A percentile compares a stretch with the other conserved stretches of the same genome.
Conservation (phyloP, 2,113 vertebrate species). For the Cairina moschata region DNA sequence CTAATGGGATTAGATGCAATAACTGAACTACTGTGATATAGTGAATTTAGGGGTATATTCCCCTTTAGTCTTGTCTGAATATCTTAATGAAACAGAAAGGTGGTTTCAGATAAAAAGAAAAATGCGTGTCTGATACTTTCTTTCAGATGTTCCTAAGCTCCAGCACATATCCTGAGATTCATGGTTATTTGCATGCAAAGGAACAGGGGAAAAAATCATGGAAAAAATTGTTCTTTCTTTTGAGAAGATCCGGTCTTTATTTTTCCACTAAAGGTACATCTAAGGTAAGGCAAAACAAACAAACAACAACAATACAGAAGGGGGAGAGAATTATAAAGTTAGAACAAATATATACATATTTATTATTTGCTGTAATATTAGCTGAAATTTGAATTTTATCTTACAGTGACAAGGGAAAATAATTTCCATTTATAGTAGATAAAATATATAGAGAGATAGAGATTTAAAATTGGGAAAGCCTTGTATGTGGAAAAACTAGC, state of each 20-base stretch:
- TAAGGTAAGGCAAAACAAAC: constrained; percentile 82
- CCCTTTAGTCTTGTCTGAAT: not conserved
- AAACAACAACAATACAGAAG: not conserved
- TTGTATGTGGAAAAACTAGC: not conserved
- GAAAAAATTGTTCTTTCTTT: constrained; percentile 94
- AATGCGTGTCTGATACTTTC: constrained; percentile 1
- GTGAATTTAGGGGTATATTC: not conserved
- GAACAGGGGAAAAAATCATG: constrained; percentile 94
- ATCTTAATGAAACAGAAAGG: not conserved
- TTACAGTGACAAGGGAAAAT: not conserved
- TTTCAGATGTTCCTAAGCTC: constrained; percentile 93
- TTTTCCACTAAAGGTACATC: constrained; percentile 97
- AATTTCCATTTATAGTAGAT: too few relatives aligned
- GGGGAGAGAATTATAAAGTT: not conserved
- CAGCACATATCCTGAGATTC: constrained; percentile 94
- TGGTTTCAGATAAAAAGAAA: not conserved
- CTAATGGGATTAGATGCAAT: not conserved
- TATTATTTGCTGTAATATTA: not conserved
- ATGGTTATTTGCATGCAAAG: constrained; percentile 91
- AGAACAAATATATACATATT: not conserved
- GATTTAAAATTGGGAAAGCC: not conserved
- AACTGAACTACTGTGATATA: not conserved
- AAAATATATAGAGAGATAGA: not conserved
- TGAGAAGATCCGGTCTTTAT: constrained; percentile 96
- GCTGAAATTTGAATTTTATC: not conserved